These are phyloP conservation scores for Erebia ligea DNA, from an alignment of 2,888 invertebrate genomes.

Conservation along the genomic window DNA sequence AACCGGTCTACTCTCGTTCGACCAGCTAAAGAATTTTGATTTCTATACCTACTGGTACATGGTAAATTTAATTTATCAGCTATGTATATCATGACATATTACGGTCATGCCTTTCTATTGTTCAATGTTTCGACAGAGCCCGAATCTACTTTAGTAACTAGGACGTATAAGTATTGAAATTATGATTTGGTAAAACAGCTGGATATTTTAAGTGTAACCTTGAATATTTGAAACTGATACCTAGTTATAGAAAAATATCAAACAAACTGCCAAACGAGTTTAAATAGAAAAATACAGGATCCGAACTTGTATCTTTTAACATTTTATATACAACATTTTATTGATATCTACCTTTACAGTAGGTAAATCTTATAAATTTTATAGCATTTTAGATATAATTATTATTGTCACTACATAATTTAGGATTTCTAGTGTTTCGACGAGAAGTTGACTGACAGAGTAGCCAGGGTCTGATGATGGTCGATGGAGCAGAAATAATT, in stretches of 20 bases:
- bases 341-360: too few relatives aligned
- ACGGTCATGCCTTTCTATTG: slow-evolving; percentile 25
- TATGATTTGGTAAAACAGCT: not conserved
- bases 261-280: not conserved
- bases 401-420: too few relatives aligned
- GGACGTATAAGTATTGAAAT: not conserved
- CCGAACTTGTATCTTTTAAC: too few relatives aligned
- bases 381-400: too few relatives aligned
- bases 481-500: too few relatives aligned
- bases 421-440: too few relatives aligned
- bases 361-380: too few relatives aligned
- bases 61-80: slow-evolving; percentile 23
- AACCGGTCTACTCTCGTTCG: slow-evolving; percentile 34
- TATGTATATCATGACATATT: slow-evolving; percentile 22
- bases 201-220: not conserved
- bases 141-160: slow-evolving; percentile 11
- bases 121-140: slow-evolving; percentile 21
- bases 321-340: too few relatives aligned
- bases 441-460: too few relatives aligned
- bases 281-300: not conserved
- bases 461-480: too few relatives aligned
- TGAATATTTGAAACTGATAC: not conserved
- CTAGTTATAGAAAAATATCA: not conserved
- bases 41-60: slow-evolving; percentile 24
- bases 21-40: slow-evolving; percentile 35